Percentiles rank a stretch among this genome's conserved stretches.
Conservation (phyloP, 2,113 vertebrate genomes). For the Tetraodon nigroviridis region DNA sequence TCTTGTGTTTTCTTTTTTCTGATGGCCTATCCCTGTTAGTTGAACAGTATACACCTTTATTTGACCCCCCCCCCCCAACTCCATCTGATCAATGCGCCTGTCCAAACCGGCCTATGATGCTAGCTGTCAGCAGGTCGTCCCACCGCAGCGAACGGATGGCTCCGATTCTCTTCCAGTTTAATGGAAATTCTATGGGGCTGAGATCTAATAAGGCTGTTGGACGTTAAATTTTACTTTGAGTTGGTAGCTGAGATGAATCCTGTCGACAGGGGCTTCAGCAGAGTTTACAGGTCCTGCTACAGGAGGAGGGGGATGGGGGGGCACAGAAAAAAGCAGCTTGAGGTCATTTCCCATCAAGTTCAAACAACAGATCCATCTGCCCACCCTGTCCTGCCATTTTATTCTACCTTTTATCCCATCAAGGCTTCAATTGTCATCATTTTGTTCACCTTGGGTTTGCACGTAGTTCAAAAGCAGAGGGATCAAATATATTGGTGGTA, state of each 20-base stretch:
- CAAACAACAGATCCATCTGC: conserved; percentile 18
- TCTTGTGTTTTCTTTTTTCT: neutral
- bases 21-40: conserved; percentile 2
- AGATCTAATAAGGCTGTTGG: conserved; percentile 61
- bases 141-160: conserved; percentile 32
- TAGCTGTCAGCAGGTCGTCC: conserved; percentile 55
- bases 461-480: neutral
- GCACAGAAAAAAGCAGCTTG: conserved; percentile 31
- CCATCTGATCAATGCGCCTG: conserved; percentile 56
- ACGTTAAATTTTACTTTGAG: conserved; percentile 51
- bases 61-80: conserved; percentile 23
- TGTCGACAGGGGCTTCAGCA: conserved; percentile 40
- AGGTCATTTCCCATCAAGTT: conserved; percentile 24
- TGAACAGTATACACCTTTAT: conserved; percentile 44
- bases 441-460: neutral
- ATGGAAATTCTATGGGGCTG: conserved; percentile 44
- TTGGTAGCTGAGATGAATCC: conserved; percentile 39
- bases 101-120: conserved; percentile 30
- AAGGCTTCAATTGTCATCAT: conserved; percentile 5
- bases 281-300: conserved; percentile 34
- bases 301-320: neutral
- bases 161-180: conserved; percentile 37
- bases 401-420: neutral
- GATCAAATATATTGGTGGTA: conserved; percentile 17
- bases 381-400: neutral